phyloP scores from a whole-genome alignment of 2,113 vertebrate genomes.

The Myotis lucifugus region DNA sequence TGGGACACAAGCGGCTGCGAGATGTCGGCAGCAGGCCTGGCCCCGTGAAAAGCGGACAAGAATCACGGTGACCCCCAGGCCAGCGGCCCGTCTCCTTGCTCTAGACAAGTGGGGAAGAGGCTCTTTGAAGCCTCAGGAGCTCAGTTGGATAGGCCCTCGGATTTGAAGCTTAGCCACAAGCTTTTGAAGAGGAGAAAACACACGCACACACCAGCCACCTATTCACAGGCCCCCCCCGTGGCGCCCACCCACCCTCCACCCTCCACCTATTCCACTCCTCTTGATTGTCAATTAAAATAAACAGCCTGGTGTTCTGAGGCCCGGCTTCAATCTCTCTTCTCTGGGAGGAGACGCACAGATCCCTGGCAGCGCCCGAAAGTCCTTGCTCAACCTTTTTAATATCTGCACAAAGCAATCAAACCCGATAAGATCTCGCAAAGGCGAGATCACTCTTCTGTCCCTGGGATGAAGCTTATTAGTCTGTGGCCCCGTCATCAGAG shows the following conservation, averaged over 20 bases:
- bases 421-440: constrained; percentile 65
- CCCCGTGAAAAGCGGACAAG: neutral
- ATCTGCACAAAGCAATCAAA: constrained; percentile 78
- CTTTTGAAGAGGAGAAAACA: constrained; percentile 21
- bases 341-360: neutral
- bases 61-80: neutral
- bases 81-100: neutral
- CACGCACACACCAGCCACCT: neutral
- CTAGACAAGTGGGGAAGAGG: neutral
- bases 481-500: constrained; percentile 82
- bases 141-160: neutral
- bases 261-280: neutral
- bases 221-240: neutral
- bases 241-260: neutral
- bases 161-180: neutral
- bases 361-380: constrained; percentile 73
- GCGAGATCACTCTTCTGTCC: constrained; percentile 74
- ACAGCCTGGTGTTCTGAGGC: constrained; percentile 52
- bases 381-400: constrained; percentile 82
- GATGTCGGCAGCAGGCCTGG: neutral
- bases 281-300: constrained; percentile 60
- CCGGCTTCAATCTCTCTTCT: constrained; percentile 10
- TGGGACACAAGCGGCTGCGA: neutral
- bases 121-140: neutral
- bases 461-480: constrained; percentile 82